phyloP scores from a whole-genome alignment of 2,797 vertebrate species.

The Acanthornis magna region DNA sequence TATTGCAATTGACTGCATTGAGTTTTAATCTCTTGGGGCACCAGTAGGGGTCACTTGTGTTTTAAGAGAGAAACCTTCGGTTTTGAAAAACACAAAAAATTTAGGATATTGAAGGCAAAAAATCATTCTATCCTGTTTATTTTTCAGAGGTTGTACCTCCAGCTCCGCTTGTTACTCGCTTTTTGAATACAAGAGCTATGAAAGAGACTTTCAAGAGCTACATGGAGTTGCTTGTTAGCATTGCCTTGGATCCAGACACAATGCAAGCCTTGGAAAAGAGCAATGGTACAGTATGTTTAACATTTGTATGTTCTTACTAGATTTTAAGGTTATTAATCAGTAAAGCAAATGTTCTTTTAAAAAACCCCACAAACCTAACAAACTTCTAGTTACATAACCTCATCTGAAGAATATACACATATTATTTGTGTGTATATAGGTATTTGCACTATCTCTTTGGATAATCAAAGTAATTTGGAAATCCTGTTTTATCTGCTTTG shows the following conservation, averaged over 20 bases:
- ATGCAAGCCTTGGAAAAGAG: conserved; percentile 91
- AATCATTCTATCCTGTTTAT: neutral
- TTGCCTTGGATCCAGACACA: conserved; percentile 89
- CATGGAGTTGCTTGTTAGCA: conserved; percentile 91
- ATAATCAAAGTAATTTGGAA: neutral
- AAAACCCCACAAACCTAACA: neutral
- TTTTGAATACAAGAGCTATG: conserved; percentile 95
- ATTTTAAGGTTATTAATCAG: neutral
- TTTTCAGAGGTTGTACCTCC: conserved; percentile 84
- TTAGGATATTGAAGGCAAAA: neutral
- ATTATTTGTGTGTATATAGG: accelerated
- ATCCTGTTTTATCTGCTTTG: neutral
- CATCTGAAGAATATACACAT: neutral
- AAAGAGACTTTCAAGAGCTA: conserved; percentile 98
- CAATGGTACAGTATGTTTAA: conserved; percentile 81
- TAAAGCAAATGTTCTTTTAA: neutral
- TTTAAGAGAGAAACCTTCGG: neutral
- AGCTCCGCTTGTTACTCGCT: conserved; percentile 85
- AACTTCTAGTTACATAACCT: neutral
- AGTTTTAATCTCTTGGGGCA: neutral
- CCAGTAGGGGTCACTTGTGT: conserved; percentile 70
- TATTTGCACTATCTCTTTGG: neutral
- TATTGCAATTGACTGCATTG: neutral
- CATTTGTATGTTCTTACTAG: neutral
- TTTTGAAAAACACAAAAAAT: neutral